Evolutionary conservation across 2,113 vertebrate genomes (phyloP).

Genomic region (Alces alces): DNA sequence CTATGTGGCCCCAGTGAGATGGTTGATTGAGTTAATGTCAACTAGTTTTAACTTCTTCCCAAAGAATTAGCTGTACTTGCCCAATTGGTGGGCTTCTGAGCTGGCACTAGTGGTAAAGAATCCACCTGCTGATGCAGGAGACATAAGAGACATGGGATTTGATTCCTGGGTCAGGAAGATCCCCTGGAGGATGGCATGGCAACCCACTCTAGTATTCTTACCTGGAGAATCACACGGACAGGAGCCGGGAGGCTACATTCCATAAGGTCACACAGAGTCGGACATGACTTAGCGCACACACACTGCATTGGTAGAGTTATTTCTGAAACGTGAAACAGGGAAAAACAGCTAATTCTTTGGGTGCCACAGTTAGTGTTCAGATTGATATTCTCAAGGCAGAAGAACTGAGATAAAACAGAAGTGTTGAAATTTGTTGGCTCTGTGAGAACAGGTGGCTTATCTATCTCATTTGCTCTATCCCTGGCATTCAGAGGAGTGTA

Average conservation of each 20-base stretch:
- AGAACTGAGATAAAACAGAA: neutral
- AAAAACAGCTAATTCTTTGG: neutral
- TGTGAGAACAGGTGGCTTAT: neutral
- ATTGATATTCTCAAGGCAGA: neutral
- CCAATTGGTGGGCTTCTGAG: neutral
- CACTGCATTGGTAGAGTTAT: neutral
- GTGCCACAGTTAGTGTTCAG: neutral
- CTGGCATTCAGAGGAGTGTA: neutral
- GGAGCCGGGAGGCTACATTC: neutral
- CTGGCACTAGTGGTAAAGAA: neutral
- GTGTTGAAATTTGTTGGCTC: neutral
- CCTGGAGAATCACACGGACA: neutral
- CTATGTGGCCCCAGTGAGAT: neutral
- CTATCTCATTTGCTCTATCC: neutral
- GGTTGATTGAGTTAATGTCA: neutral
- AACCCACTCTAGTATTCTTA: neutral
- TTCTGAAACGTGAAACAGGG: neutral
- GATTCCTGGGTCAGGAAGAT: neutral
- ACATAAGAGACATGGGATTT: neutral
- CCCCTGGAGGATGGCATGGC: neutral
- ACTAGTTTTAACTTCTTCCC: neutral
- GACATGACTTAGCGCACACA: neutral
- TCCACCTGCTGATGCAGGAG: neutral
- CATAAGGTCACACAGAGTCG: neutral
- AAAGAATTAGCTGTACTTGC: neutral